Evolutionary conservation across 2,888 invertebrate genomes (phyloP).

Genomic region (Vesta saturnalis): DNA sequence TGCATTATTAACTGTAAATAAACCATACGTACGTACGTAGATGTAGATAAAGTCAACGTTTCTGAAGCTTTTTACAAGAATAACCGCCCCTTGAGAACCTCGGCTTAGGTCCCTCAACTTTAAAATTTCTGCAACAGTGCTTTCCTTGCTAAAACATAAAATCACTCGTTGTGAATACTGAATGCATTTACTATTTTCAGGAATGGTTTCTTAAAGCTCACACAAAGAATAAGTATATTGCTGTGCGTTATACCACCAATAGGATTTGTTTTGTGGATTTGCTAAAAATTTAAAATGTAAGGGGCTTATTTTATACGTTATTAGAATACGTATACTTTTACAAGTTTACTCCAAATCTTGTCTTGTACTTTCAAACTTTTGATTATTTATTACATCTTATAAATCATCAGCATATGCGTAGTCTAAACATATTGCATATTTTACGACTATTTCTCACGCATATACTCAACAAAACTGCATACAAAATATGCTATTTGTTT

Average conservation of each 20-base stretch:
- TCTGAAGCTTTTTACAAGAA: slow-evolving; percentile 22
- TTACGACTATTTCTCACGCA: no score
- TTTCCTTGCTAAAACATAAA: slow-evolving; percentile 28
- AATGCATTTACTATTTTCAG: slow-evolving; percentile 28
- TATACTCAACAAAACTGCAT: no score
- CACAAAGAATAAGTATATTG: slow-evolving; percentile 20
- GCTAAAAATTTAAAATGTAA: slow-evolving; percentile 28
- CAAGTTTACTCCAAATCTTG: no score
- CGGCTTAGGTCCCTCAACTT: slow-evolving; percentile 18
- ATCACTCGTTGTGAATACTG: slow-evolving; percentile 30
- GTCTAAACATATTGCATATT: no score
- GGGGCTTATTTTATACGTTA: slow-evolving; percentile 21
- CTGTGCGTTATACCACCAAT: slow-evolving; percentile 22
- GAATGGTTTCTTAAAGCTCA: slow-evolving; percentile 21
- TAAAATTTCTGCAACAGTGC: slow-evolving; percentile 33
- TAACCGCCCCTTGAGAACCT: slow-evolving; percentile 20
- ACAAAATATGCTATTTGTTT: no score
- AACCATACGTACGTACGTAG: slow-evolving; percentile 10
- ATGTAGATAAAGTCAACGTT: not conserved
- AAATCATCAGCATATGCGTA: no score
- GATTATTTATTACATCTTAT: no score
- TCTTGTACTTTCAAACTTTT: no score
- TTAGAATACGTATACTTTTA: slow-evolving; percentile 25
- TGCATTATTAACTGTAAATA: slow-evolving; percentile 30
- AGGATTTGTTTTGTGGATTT: slow-evolving; percentile 31